Base-by-base conservation (phyloP, 2,797 vertebrate species). In the Macroramphosus scolopax region DNA sequence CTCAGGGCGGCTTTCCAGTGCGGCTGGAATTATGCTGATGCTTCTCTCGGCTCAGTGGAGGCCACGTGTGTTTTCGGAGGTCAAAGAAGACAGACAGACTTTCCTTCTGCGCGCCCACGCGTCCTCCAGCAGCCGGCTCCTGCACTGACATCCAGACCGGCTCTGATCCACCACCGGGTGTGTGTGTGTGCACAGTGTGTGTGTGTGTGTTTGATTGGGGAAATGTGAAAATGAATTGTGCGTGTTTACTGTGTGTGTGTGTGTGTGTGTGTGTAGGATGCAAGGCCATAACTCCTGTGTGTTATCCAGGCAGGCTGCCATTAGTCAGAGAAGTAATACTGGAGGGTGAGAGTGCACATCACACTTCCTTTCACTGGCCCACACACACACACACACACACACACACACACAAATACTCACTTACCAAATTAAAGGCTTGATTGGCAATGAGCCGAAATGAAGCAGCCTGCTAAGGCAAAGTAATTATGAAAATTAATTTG, bases 61-160 rank as follows among this genome's bases (percentile, higher is more conserved):
- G 63, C 57, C 62, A 44, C 14, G 2, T 68, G 51, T 75, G n/a
- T n/a, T n/a, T 70, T 68, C 68, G 39, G 64, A 80, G 75, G 71
- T 72, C 60, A 60, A 71, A 61, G 20, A 26, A 50, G 43, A 58
- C 45, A 57, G 32, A 28, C 44, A 26, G 12, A 30, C 35, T 51
- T 46, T 11, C 58, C 53, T 36, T 52, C 34, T 28, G 31, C 42
- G 40, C 8, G 38, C 28, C 35, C 54, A 52, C 28, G 12, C 12
- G 6, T 25, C 40, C 17, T n/a, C 20, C 20, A 6, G 3, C 20
- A 22, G 3, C 20, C 20, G 20, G 20, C 20, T 22, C 20, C 3
- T 22, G 3, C 20, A 22, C 3, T 22, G 3, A 6, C n/a, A 5
- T 29, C 55, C 47, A 56, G 33, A 46, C 15, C 35, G 13, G 3